A percentile compares a stretch with the other conserved stretches of the same genome.
Conservation (phyloP, 2,113 vertebrate genomes). For the Rhombomys opimus region DNA sequence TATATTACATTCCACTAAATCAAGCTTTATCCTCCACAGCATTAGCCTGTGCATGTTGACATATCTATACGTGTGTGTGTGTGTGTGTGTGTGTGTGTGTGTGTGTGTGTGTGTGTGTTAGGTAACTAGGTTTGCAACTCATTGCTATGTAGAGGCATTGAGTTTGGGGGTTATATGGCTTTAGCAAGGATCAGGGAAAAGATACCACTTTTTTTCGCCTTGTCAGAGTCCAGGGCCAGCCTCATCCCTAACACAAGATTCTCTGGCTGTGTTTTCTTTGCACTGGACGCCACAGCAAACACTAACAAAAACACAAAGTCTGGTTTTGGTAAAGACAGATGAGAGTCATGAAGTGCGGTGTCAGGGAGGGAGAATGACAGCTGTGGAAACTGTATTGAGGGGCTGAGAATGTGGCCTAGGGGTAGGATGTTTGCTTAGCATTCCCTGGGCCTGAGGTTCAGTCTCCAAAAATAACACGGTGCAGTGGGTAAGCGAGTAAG, state of each 20-base stretch:
- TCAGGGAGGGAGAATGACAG: background rate
- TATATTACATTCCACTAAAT: slow-evolving; percentile 39
- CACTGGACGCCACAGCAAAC: background rate
- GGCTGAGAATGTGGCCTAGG: background rate
- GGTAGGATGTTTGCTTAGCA: background rate
- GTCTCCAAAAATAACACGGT: background rate
- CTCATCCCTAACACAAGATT: background rate
- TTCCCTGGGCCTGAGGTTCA: background rate
- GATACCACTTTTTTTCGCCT: background rate
- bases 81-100: background rate
- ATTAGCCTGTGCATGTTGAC: background rate
- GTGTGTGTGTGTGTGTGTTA: background rate
- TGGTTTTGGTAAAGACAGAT: slow-evolving; percentile 14
- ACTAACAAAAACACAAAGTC: background rate
- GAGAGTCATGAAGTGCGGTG: background rate
- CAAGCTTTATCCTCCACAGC: background rate
- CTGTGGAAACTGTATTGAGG: slow-evolving; percentile 17
- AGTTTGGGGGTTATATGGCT: background rate
- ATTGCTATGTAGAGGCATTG: background rate
- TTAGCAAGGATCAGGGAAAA: background rate
- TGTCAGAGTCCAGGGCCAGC: background rate
- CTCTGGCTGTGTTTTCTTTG: background rate
- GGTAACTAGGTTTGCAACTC: slow-evolving; percentile 13
- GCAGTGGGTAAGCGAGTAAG: background rate
- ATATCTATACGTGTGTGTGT: background rate